phyloP scores from a whole-genome alignment of 2,888 invertebrate species.

The Monopis laevigella region DNA sequence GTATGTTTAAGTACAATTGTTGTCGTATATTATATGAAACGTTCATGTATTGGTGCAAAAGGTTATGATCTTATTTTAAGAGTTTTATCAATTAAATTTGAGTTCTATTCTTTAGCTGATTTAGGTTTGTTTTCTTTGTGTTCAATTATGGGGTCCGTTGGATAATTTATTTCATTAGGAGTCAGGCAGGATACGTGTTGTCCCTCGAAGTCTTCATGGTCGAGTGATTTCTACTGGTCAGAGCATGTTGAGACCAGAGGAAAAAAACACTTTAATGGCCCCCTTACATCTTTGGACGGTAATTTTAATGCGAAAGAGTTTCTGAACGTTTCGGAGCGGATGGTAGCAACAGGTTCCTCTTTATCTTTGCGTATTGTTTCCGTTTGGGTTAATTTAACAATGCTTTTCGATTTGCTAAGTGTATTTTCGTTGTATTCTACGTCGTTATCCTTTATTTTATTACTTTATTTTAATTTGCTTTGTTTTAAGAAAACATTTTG shows the following conservation, averaged over 20 bases:
- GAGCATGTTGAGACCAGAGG: constrained; percentile 4
- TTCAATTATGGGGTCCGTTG: constrained; percentile 6
- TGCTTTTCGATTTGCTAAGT: constrained; percentile 8
- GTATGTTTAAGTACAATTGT: no score
- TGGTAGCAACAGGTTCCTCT: constrained; percentile 7
- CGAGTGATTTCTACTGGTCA: constrained; percentile 7
- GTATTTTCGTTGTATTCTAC: neutral
- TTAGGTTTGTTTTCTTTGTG: constrained; percentile 4
- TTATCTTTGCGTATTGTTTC: constrained; percentile 11
- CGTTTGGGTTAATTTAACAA: constrained; percentile 11
- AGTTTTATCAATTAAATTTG: neutral
- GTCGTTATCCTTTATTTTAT: constrained; percentile 3
- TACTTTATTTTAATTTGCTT: neutral
- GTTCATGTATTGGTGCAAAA: constrained; percentile 6
- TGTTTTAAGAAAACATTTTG: no score
- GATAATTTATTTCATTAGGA: constrained; percentile 9
- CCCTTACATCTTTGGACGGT: constrained; percentile 5
- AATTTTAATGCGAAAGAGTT: constrained; percentile 14
- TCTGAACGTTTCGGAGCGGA: constrained; percentile 32
- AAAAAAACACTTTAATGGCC: constrained; percentile 1
- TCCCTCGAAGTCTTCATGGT: constrained; percentile 11
- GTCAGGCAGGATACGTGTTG: constrained; percentile 10
- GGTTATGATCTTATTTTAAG: constrained; percentile 3
- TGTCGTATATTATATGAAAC: no score
- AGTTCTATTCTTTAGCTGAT: neutral